Conservation (phyloP, 1,140 invertebrate species). For the Tetranychus urticae region DNA sequence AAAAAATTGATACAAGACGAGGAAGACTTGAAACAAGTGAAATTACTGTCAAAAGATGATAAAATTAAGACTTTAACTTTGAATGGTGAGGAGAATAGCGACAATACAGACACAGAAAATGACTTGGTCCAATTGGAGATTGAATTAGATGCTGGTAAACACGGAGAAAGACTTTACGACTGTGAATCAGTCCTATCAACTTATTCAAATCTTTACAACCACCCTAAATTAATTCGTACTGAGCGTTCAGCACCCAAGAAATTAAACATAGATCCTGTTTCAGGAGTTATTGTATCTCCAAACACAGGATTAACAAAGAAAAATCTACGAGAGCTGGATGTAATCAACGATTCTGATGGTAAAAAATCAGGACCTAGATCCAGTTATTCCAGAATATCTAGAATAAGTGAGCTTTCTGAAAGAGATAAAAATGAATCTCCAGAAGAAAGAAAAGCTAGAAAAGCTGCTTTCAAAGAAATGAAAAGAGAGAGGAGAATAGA, state of each 20-base stretch:
- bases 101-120: not conserved
- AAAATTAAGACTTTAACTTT: not conserved
- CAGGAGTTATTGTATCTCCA: constrained; percentile 42
- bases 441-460: constrained; percentile 53
- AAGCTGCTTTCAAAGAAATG: constrained; percentile 55
- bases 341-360: constrained; percentile 20
- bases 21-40: not conserved
- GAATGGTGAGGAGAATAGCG: not conserved
- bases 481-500: constrained; percentile 28
- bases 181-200: constrained; percentile 23
- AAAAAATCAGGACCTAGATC: constrained; percentile 3
- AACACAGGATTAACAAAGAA: constrained; percentile 28
- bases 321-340: constrained; percentile 38
- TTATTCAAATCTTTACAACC: constrained; percentile 71
- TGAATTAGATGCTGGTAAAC: constrained; percentile 1
- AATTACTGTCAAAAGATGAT: not conserved
- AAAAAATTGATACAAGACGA: not conserved
- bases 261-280: constrained; percentile 42
- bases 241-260: not conserved
- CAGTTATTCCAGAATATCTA: constrained; percentile 19
- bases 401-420: constrained; percentile 23
- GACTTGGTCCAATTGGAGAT: not conserved
- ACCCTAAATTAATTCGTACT: constrained; percentile 55
- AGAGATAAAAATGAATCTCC: constrained; percentile 54
- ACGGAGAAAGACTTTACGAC: constrained; percentile 8